Evolutionary conservation across 2,113 vertebrate species (phyloP), one percentile per base, ranked within the genome.

Genomic region (Anoplopoma fimbria): DNA sequence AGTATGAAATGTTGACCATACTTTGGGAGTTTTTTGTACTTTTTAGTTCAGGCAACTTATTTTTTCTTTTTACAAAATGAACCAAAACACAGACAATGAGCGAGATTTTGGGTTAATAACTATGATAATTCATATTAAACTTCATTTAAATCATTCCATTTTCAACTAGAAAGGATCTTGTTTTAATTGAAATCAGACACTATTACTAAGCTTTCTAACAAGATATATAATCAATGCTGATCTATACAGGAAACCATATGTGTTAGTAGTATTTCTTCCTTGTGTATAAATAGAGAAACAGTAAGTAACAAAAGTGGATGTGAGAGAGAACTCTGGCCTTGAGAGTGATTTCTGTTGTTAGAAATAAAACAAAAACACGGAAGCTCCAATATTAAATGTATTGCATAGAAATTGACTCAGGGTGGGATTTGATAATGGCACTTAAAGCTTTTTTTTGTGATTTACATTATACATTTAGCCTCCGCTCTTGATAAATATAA

Each of bases 391-490:
- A 81, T 80, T 23, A 64, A 85, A 79, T 53, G 23, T 61, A 72
- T 60, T 42, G 58, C 75, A 75, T n/a, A 69, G 58, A 72, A 83
- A 84, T 4, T 69, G 67, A 76, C 69, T 71, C 29, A 12, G 45
- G 45, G 69, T 75, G 17, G 62, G 21, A 75, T 88, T 64, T 51
- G n/a, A 82, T 87, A 83, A 83, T n/a, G 31, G 47, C 69, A 75
- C 57, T 81, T 77, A 83, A 69, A 79, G 88, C 77, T 85, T 62
- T 85, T n/a, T 65, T 74, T 81, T 88, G 77, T 70, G 88, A 90
- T 91, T 88, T 93, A 87, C 84, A 77, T 93, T 81, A 77, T 69
- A 82, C 69, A 58, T 86, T 88, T 84, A 62, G 71, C 21, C 58
- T 53, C 25, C 1, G 60, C 77, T 91, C 74, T 88, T 86, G 87